Evolutionary conservation across 2,888 invertebrate genomes (phyloP).

Genomic region (Dynastes grantii): DNA sequence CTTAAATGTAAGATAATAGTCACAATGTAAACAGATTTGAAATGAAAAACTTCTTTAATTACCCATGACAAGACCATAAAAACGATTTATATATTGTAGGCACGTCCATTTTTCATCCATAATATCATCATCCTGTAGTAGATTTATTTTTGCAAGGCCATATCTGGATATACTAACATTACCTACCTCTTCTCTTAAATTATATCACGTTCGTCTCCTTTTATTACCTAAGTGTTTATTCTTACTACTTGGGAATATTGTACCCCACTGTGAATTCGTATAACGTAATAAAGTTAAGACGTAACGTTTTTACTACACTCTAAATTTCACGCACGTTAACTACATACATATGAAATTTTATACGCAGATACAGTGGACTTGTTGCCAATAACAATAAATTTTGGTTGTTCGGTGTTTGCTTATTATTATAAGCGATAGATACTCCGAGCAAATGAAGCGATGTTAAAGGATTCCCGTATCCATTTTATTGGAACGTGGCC

Average conservation of each 20-base stretch:
- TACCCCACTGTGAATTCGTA: not conserved
- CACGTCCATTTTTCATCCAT: too few relatives aligned
- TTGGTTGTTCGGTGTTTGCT: not conserved
- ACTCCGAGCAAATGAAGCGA: not conserved
- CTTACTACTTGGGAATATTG: not conserved
- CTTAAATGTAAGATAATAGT: too few relatives aligned
- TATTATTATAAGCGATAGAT: not conserved
- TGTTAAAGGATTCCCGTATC: too few relatives aligned
- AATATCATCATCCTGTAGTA: too few relatives aligned
- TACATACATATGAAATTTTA: slow-evolving; percentile 11
- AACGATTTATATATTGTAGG: too few relatives aligned
- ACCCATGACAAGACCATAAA: too few relatives aligned
- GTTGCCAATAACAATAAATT: slow-evolving; percentile 25
- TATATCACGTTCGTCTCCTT: slow-evolving; percentile 13
- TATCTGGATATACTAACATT: not conserved
- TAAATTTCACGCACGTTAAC: slow-evolving; percentile 21
- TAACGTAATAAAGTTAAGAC: slow-evolving; percentile 13
- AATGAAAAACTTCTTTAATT: too few relatives aligned
- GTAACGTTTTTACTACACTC: slow-evolving; percentile 17
- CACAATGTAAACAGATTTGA: too few relatives aligned
- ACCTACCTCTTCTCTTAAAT: not conserved
- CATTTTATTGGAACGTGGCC: too few relatives aligned
- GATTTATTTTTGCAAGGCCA: not conserved
- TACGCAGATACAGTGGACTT: slow-evolving; percentile 4
- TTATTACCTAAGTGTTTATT: slow-evolving; percentile 2